Conservation (phyloP, 2,888 invertebrate genomes). For the Dolichopus griseipennis region DNA sequence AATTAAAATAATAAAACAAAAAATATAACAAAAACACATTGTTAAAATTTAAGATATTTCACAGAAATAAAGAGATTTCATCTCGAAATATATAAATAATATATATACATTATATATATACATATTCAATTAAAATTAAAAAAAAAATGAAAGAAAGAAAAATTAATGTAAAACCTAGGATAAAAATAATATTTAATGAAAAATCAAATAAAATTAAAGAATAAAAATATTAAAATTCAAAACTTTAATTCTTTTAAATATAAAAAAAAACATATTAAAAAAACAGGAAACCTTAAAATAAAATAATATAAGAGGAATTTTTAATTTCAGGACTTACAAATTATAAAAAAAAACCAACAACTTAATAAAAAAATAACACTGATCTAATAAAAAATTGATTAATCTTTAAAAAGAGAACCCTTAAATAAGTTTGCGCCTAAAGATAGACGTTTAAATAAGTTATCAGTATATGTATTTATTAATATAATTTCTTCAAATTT, state of each 20-base stretch:
- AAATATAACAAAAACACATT: not conserved
- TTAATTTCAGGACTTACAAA: not conserved
- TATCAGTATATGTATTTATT: too few relatives aligned
- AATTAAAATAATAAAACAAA: too few relatives aligned
- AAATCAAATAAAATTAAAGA: not conserved
- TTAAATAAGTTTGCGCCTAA: too few relatives aligned
- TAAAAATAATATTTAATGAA: not conserved
- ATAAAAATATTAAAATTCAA: not conserved
- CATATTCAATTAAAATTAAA: not conserved
- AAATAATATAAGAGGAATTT: not conserved
- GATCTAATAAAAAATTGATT: too few relatives aligned
- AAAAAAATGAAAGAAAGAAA: not conserved
- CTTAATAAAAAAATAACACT: too few relatives aligned
- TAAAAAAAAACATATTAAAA: not conserved
- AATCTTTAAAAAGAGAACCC: too few relatives aligned
- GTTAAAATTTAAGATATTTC: not conserved
- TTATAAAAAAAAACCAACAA: too few relatives aligned
- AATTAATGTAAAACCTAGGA: not conserved
- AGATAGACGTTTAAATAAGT: too few relatives aligned
- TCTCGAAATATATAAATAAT: not conserved
- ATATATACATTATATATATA: not conserved
- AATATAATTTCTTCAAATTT: too few relatives aligned
- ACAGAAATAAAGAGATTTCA: not conserved
- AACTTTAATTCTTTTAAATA: not conserved
- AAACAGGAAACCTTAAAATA: not conserved